phyloP scores from a whole-genome alignment of 2,113 vertebrate species.

The Sturnira hondurensis region DNA sequence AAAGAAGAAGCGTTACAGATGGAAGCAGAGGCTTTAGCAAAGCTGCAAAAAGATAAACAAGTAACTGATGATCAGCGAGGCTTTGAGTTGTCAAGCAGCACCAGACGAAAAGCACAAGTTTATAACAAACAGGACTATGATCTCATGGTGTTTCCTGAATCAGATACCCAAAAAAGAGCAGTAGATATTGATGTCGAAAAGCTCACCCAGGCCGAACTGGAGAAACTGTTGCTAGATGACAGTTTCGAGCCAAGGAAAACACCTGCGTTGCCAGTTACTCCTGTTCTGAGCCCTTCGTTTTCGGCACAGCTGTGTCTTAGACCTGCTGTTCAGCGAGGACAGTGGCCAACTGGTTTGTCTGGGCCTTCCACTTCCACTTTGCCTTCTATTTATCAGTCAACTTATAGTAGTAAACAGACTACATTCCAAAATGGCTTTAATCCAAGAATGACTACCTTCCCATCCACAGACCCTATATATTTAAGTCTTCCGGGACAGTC shows the following conservation, averaged over 20 bases:
- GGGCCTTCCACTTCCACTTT: slow-evolving; percentile 82
- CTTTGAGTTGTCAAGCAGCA: slow-evolving; percentile 73
- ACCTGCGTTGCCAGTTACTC: slow-evolving; percentile 82
- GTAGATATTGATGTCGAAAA: slow-evolving; percentile 93
- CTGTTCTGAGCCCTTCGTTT: slow-evolving; percentile 86
- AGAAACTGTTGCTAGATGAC: slow-evolving; percentile 94
- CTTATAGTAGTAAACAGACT: slow-evolving; percentile 85
- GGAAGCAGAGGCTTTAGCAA: slow-evolving; percentile 96
- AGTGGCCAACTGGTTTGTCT: slow-evolving; percentile 86
- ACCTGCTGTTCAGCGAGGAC: slow-evolving; percentile 82
- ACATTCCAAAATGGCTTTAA: slow-evolving; percentile 93
- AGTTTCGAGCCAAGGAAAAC: slow-evolving; percentile 86
- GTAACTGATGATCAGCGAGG: slow-evolving; percentile 73
- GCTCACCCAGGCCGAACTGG: slow-evolving; percentile 91
- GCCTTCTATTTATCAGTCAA: slow-evolving; percentile 84
- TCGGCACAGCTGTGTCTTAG: slow-evolving; percentile 86
- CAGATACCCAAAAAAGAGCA: slow-evolving; percentile 83
- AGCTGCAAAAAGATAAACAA: slow-evolving; percentile 89
- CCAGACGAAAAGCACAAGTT: slow-evolving; percentile 76
- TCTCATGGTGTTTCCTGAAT: slow-evolving; percentile 96
- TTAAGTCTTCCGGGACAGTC: slow-evolving; percentile 84
- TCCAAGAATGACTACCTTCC: slow-evolving; percentile 82
- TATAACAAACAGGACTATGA: slow-evolving; percentile 87
- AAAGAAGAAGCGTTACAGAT: slow-evolving; percentile 99
- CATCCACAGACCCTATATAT: slow-evolving; percentile 80